Base-by-base conservation (phyloP, 1,140 invertebrate genomes). In the Psix sp. region DNA sequence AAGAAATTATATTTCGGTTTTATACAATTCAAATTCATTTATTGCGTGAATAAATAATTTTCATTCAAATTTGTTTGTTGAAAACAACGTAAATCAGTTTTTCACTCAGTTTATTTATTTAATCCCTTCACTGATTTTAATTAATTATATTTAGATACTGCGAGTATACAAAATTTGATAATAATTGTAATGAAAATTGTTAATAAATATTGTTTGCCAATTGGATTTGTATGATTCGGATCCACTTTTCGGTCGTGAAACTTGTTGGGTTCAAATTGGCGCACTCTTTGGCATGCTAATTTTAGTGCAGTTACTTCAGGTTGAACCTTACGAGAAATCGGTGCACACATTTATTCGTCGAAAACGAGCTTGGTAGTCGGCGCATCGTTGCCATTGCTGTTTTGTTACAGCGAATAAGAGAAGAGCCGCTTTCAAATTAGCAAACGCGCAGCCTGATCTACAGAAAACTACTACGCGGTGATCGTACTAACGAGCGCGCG, bases 241-340 rank as follows among this genome's bases (percentile, higher is more conserved):
- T 21, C 40, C 33, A 46, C 42, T 57, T 63, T 67, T 48, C 20
- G 26, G 54, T 43, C 10, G 21, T 17, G 5, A 14, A 20, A 31
- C 63, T 63, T 70, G 71, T 77, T 62, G 51, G 26, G 33, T 16
- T 56, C 18, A 80, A 80, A 80, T 81, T 79, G 74, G 56, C 80
- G 79, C 67, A 38, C 72, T 76, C 78, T 80, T 82, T 80, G 73
- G 66, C 60, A 82, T 80, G 71, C 75, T 79, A 77, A 79, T 79
- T 74, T 38, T 17, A 18, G 11, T 26, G 38, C 60, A 31, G 33
- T 45, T 63, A 39, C 49, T 48, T 56, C 11, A 26, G 16, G 7
- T 18, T 20, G 21, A 11, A 15, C 46, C 70, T 72, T 51, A 26
- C 51, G 31, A 59, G 63, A 62, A 71, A 76, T 80, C 77, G 75